Evolutionary conservation across 2,113 vertebrate genomes (phyloP), one percentile per base, ranked within the genome.

Genomic region (Oryzias woworae): DNA sequence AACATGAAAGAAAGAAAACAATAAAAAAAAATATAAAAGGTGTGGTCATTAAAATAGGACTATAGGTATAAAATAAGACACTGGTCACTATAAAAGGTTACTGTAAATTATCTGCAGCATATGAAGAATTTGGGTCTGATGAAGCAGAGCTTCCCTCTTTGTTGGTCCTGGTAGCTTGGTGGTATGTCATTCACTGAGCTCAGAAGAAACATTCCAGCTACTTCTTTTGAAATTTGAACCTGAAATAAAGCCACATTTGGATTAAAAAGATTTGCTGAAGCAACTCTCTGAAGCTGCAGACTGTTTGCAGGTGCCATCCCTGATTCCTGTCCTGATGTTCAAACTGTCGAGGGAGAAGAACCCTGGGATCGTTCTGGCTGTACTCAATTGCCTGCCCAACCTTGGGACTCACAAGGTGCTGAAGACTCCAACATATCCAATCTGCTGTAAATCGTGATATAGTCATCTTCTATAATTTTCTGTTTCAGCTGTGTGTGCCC

Each of bases 371-470:
- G 92, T 88, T 58, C 92, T 86, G 16, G 90, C 94, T 54, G 84
- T 98, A 65, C 82, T 98, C 31, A 95, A 93, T 84, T 93, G 94
- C 0, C 89, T 99, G 58, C 96, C 97, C 49, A 65, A 86, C 41
- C 88, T 99, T 7, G 95, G 94, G 45, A 95, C 95, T 46, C 95
- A 99, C 62, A 97, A 97, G 96, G 97, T 98, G 74, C 72, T 2
- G 41, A 42, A 8, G 31, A 28, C 13, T 17, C 3, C n/a, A n/a
- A n/a, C 1, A 2, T 2, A 7, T 28, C 2, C 24, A 6, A 0
- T 14, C 16, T 18, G 16, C 44, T 4, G 10, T 4, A 3, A 17
- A 45, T 7, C 44, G 0, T 17, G 5, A 4, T 5, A 3, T 16
- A 17, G 44, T 45, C 44, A 45, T 3, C 4, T 45, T 10, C 0